Evolutionary conservation across 2,888 invertebrate species (phyloP).

Genomic region (Venustoraphidia nigricollis): DNA sequence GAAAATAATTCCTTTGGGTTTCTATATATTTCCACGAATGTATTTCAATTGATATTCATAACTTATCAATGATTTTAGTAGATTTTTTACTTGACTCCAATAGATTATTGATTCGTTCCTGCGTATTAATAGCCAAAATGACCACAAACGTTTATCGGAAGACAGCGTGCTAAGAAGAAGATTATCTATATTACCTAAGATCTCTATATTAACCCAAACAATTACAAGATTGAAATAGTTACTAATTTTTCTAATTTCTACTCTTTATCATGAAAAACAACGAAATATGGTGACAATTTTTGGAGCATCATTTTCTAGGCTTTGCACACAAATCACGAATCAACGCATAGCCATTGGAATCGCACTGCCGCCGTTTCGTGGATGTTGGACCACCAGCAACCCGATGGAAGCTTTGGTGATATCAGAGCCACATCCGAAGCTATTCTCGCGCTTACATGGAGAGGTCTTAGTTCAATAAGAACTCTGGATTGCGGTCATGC

Average conservation of each 20-base stretch:
- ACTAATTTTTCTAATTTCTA: conserved; percentile 1
- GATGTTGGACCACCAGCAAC: conserved; percentile 54
- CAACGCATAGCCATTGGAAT: conserved; percentile 56
- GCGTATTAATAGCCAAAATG: too few species aligned
- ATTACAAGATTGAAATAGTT: background rate
- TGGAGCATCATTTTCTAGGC: conserved; percentile 33
- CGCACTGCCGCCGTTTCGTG: conserved; percentile 60
- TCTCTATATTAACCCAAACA: too few species aligned
- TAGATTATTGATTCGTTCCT: too few species aligned
- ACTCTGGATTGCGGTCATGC: conserved; percentile 31
- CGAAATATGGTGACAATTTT: background rate
- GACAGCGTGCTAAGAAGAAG: too few species aligned
- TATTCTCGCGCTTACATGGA: conserved; percentile 58
- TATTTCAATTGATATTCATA: too few species aligned
- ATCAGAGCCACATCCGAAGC: conserved; percentile 63
- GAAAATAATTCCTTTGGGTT: too few species aligned
- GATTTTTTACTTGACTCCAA: too few species aligned
- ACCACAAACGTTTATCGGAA: too few species aligned
- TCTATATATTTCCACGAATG: too few species aligned
- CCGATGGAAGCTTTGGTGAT: conserved; percentile 67
- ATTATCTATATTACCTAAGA: too few species aligned
- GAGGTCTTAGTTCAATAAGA: conserved; percentile 54
- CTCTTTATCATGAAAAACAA: background rate
- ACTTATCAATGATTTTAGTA: too few species aligned
- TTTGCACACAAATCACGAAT: conserved; percentile 59